Conservation (phyloP, 1,140 invertebrate genomes). For the Berghia stephanieae region DNA sequence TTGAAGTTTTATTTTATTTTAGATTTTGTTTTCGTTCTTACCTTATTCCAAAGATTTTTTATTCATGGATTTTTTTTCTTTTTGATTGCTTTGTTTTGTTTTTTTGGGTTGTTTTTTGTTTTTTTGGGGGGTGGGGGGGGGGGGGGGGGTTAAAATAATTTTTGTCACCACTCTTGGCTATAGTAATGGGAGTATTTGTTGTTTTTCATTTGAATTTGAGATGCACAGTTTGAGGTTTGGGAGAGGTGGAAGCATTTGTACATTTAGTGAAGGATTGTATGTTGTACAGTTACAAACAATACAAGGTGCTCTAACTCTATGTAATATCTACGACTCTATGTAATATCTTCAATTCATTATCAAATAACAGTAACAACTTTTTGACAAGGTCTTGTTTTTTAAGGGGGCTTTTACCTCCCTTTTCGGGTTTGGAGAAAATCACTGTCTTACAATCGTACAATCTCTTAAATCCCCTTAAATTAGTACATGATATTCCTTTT, state of each 20-base stretch:
- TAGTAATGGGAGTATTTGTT: background rate
- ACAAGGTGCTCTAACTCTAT: too few relatives aligned
- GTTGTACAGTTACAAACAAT: background rate
- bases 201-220: background rate
- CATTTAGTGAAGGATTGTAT: background rate
- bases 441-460: too few relatives aligned
- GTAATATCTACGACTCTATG: too few relatives aligned
- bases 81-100: background rate
- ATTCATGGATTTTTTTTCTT: background rate
- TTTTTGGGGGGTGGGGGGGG: background rate
- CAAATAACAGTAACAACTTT: too few relatives aligned
- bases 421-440: too few relatives aligned
- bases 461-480: too few relatives aligned
- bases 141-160: background rate
- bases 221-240: background rate
- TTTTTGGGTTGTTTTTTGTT: background rate
- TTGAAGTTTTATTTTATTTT: background rate
- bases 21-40: background rate
- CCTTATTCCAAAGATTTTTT: background rate
- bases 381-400: too few relatives aligned
- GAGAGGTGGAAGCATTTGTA: background rate
- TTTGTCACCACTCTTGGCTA: background rate
- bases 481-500: too few relatives aligned
- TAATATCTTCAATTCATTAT: too few relatives aligned
- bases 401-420: too few relatives aligned